phyloP scores from a whole-genome alignment of 2,888 invertebrate genomes.

The Empis stercorea region DNA sequence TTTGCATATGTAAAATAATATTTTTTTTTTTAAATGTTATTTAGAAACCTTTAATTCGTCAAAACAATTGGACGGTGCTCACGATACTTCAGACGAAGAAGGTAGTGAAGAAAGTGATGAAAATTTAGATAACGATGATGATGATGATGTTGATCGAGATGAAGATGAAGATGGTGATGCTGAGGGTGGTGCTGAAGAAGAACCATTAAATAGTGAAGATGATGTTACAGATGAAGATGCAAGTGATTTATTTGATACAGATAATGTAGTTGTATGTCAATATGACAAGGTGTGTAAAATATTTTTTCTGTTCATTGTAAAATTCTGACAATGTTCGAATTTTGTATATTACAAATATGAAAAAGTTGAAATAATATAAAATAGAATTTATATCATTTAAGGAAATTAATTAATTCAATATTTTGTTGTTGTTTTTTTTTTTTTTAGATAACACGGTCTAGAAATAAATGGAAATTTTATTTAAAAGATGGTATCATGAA shows the following conservation, averaged over 20 bases:
- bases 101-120: slow-evolving; percentile 65
- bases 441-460: slow-evolving; percentile 82
- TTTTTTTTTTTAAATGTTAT: slow-evolving; percentile 5
- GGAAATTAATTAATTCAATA: no score
- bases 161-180: slow-evolving; percentile 51
- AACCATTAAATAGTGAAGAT: slow-evolving; percentile 91
- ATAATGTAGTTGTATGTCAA: slow-evolving; percentile 98
- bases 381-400: no score
- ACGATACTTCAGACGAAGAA: slow-evolving; percentile 63
- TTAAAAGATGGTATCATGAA: slow-evolving; percentile 99
- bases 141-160: slow-evolving; percentile 55
- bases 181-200: slow-evolving; percentile 62
- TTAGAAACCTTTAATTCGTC: slow-evolving; percentile 29
- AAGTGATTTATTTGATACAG: slow-evolving; percentile 92
- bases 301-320: no score
- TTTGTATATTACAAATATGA: no score
- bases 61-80: slow-evolving; percentile 49
- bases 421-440: slow-evolving; percentile 8
- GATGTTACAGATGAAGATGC: slow-evolving; percentile 96
- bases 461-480: slow-evolving; percentile 99
- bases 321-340: no score
- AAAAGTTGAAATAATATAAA: no score
- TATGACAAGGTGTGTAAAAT: slow-evolving; percentile 74
- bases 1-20: background rate
- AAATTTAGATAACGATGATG: slow-evolving; percentile 57